These are phyloP conservation scores for Gallinago paraguaiae DNA, from an alignment of 2,113 vertebrate genomes.

Conservation along the genomic window DNA sequence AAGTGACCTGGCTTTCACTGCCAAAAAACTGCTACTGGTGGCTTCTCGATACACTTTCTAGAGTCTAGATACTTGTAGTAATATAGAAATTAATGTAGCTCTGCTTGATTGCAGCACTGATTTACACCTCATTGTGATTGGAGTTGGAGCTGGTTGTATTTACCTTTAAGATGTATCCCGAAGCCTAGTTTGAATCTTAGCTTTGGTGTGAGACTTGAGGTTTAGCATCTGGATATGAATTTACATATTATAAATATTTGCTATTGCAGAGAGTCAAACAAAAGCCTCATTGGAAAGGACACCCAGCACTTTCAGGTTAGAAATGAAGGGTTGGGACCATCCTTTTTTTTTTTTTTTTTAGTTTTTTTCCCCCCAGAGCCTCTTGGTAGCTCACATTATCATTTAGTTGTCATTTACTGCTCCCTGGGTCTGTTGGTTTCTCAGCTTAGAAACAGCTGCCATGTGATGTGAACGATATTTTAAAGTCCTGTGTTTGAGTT, in stretches of 20 bases:
- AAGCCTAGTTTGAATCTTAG: not conserved
- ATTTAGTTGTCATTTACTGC: not conserved
- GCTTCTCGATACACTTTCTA: not conserved
- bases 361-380: not conserved
- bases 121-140: not conserved
- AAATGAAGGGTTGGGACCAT: not conserved
- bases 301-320: not conserved
- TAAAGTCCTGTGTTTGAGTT: constrained; percentile 50
- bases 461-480: constrained; percentile 53
- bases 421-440: constrained; percentile 16
- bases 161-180: not conserved
- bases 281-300: not conserved
- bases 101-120: not conserved
- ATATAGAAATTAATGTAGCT: not conserved
- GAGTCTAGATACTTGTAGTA: not conserved
- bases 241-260: constrained; percentile 5
- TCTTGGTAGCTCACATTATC: not conserved
- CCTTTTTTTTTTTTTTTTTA: fast-evolving
- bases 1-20: not conserved
- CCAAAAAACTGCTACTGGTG: not conserved
- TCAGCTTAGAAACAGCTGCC: constrained; percentile 45
- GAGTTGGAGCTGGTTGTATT: not conserved
- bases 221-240: not conserved
- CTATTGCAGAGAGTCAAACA: not conserved
- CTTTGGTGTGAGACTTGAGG: not conserved